Percentiles rank a stretch among this genome's conserved stretches.
phyloP scores from a whole-genome alignment of 2,113 vertebrate species.

The Acrocephalus kingi region DNA sequence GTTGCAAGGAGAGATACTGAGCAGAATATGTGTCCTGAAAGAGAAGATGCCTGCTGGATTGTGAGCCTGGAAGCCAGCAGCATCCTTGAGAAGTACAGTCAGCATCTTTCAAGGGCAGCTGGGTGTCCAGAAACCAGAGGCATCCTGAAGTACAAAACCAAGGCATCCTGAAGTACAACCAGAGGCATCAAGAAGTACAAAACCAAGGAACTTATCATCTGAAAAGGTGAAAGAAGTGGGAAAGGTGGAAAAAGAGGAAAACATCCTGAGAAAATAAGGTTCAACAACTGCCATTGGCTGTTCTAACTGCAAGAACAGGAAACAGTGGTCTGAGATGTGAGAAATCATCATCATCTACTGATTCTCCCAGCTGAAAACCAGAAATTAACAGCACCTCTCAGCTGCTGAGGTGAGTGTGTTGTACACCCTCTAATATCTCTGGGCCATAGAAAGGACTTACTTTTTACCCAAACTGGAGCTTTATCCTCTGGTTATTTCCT shows the following conservation, averaged over 20 bases:
- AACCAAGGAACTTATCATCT: not conserved
- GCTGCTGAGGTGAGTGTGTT: not conserved
- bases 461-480: not conserved
- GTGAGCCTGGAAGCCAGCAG: not conserved
- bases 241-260: not conserved
- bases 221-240: not conserved
- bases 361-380: not conserved
- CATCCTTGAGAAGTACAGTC: not conserved
- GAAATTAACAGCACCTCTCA: not conserved
- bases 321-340: not conserved
- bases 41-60: not conserved
- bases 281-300: not conserved
- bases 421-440: not conserved
- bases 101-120: not conserved
- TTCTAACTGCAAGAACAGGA: not conserved
- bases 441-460: not conserved
- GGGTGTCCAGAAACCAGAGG: not conserved
- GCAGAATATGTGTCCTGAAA: not conserved
- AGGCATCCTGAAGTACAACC: not conserved
- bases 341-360: not conserved
- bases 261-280: not conserved
- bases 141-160: not conserved
- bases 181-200: not conserved
- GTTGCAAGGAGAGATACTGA: not conserved
- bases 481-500: not conserved